phyloP scores from a whole-genome alignment of 1,140 invertebrate genomes.

The Aporrectodea caliginosa region DNA sequence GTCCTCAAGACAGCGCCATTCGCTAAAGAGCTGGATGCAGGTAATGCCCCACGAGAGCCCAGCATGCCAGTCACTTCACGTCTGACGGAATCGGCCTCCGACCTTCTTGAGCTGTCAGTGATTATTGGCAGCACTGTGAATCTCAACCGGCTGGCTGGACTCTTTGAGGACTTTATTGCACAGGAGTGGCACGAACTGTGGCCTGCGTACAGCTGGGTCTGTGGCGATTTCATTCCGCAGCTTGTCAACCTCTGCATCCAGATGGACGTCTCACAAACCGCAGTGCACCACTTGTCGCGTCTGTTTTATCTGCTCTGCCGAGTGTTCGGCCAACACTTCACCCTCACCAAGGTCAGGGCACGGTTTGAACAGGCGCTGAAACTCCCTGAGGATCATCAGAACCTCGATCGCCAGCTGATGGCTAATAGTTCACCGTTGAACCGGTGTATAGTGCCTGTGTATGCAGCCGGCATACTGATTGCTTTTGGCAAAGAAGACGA shows the following conservation, averaged over 20 bases:
- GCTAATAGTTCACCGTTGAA: conserved; percentile 50
- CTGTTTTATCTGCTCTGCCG: conserved; percentile 57
- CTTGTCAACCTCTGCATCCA: conserved; percentile 47
- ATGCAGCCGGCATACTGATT: conserved; percentile 58
- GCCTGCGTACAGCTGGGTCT: conserved; percentile 13
- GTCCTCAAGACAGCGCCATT: conserved; percentile 51
- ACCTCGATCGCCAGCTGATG: conserved; percentile 25
- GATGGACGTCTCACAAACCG: conserved; percentile 45
- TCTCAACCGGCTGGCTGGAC: conserved; percentile 40
- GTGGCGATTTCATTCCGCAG: conserved; percentile 41
- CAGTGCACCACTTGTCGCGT: conserved; percentile 51
- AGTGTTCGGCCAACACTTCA: conserved; percentile 59
- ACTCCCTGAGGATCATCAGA: conserved; percentile 24
- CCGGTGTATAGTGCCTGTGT: conserved; percentile 60
- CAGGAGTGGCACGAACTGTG: conserved; percentile 33
- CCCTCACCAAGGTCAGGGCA: conserved; percentile 45
- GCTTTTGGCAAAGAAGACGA: conserved; percentile 55
- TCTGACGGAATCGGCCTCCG: conserved; percentile 42
- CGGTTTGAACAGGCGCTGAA: conserved; percentile 23
- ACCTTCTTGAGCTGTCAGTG: conserved; percentile 44
- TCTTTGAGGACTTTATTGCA: conserved; percentile 51
- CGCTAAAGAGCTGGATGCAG: conserved; percentile 32
- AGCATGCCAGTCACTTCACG: conserved; percentile 40
- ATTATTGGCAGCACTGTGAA: conserved; percentile 45
- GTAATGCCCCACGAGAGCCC: background rate